Evolutionary conservation across 1,140 invertebrate genomes (phyloP).

Genomic region (Eurosta solidaginis): DNA sequence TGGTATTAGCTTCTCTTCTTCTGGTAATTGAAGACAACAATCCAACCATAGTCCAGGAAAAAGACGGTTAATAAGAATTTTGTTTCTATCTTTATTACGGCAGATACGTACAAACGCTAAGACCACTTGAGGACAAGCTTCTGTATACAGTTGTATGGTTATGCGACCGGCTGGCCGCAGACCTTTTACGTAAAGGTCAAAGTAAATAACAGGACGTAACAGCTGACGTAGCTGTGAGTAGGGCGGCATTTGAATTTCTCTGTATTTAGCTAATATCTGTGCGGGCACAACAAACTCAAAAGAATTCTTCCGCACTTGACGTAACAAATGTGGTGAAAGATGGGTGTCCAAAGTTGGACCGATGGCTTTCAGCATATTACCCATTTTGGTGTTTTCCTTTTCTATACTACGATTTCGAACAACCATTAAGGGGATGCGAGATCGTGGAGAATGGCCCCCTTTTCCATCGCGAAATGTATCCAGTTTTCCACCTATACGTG

Average conservation of each 20-base stretch:
- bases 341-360: neutral
- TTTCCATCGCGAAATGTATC: neutral
- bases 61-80: conserved; percentile 36
- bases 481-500: neutral
- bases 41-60: conserved; percentile 49
- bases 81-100: neutral
- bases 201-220: conserved; percentile 46
- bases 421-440: neutral
- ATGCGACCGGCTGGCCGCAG: conserved; percentile 42
- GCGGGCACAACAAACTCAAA: neutral
- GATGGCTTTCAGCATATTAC: neutral
- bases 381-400: neutral
- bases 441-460: neutral
- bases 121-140: conserved; percentile 50
- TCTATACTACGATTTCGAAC: neutral
- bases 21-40: conserved; percentile 37
- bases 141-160: conserved; percentile 48
- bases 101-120: conserved; percentile 49
- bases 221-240: conserved; percentile 42
- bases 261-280: conserved; percentile 4
- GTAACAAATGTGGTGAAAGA: neutral
- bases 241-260: neutral
- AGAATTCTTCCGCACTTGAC: neutral
- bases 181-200: conserved; percentile 41
- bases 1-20: neutral